Base-by-base conservation (phyloP, 1,140 invertebrate genomes). In the Euura lappo region DNA sequence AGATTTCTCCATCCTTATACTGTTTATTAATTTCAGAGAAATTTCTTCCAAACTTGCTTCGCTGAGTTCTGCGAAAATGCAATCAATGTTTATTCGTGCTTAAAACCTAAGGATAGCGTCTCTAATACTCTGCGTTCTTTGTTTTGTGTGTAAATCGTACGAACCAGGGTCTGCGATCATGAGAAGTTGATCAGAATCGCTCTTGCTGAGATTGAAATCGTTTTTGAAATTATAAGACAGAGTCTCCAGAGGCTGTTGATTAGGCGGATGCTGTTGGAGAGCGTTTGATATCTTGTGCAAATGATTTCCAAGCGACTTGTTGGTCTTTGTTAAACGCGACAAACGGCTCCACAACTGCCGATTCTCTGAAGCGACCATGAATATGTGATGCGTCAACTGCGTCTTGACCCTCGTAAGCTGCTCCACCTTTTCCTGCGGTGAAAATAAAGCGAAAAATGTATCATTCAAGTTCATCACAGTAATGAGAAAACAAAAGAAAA, bases 311-410 rank as follows among this genome's bases (percentile, higher is more conserved):
- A 89, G 79, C 44, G 84, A 85, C 76, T 87, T 87, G 78, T 91
- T 91, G 10, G 89, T 88, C 81, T 90, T 89, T 2, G 88, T 92
- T 65, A 94, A 85, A 80, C 88, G 88, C 2, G 91, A 92, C 44
- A 96, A 85, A 79, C 92, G 91, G 69, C 88, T 91, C 94, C 94
- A 96, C 42, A 96, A 84, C 73, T 92, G 91, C 79, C 92, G 91
- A 84, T 95, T 96, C 86, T 96, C 94, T 79, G 90, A 90, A 2
- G 93, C 92, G 6, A 96, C 93, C 92, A 95, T 94, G 75, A 90
- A 90, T 65, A 95, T 89, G 79, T 94, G 93, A 83, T 94, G 91
- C 74, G 91, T 90, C 6, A 95, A 81, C 79, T 94, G 93, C 4
- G 90, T 90, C 77, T 94, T 95, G 80, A 95, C 92, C 79, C 92